Conservation (phyloP, 1,140 invertebrate species). For the Drosophila tsacasi region DNA sequence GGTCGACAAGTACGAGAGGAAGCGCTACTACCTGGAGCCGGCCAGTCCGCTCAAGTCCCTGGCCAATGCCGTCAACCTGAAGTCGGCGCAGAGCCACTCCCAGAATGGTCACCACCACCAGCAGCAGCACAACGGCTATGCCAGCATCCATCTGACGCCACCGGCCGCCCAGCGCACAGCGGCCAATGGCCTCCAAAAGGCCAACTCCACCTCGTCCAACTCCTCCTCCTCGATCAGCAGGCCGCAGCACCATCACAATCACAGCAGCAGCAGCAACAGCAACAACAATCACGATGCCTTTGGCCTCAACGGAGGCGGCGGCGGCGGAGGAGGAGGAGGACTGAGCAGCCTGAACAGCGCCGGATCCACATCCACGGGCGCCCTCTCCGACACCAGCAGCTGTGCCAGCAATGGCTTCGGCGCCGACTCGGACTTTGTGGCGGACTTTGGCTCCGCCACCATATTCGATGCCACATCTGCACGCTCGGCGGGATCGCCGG, state of each 20-base stretch:
- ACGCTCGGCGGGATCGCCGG: constrained; percentile 69
- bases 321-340: constrained; percentile 52
- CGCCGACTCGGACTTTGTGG: constrained; percentile 87
- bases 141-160: constrained; percentile 79
- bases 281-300: constrained; percentile 65
- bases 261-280: constrained; percentile 19
- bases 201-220: constrained; percentile 9
- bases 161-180: constrained; percentile 78
- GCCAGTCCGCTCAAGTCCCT: constrained; percentile 86
- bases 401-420: constrained; percentile 84
- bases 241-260: constrained; percentile 69
- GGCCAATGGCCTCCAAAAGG: constrained; percentile 71
- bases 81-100: constrained; percentile 47
- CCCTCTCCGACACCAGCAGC: constrained; percentile 79
- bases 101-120: constrained; percentile 39
- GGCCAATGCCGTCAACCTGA: constrained; percentile 82
- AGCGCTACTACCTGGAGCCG: constrained; percentile 91
- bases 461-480: constrained; percentile 85
- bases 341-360: constrained; percentile 72
- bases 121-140: constrained; percentile 56
- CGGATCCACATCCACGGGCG: constrained; percentile 84
- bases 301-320: constrained; percentile 47
- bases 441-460: constrained; percentile 88
- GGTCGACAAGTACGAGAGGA: constrained; percentile 97
- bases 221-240: constrained; percentile 68